These are phyloP conservation scores for Mallotus villosus DNA, from an alignment of 2,797 vertebrate genomes.

Conservation along the genomic window DNA sequence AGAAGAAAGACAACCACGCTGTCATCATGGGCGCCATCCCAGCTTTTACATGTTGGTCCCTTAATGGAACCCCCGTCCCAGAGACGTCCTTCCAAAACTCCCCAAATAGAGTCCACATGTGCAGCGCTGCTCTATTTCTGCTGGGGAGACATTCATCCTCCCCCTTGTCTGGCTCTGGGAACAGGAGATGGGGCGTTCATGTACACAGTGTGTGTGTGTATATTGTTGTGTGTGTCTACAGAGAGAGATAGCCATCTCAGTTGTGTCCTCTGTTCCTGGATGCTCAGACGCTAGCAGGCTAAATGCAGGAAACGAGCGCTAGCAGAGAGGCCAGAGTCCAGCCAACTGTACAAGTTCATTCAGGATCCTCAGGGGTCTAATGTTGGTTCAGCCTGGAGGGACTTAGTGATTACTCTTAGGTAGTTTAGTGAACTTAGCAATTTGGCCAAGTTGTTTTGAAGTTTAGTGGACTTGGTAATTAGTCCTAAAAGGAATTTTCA, in stretches of 20 bases:
- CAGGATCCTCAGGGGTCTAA: slow-evolving; percentile 40
- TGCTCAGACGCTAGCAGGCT: slow-evolving; percentile 30
- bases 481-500: no score
- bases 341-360: slow-evolving; percentile 52
- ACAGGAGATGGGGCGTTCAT: slow-evolving; percentile 17
- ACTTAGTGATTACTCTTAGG: background rate
- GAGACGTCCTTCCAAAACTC: slow-evolving; percentile 25
- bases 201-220: slow-evolving; percentile 37
- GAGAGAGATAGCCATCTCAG: slow-evolving; percentile 63
- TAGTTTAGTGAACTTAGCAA: background rate
- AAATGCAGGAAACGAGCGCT: slow-evolving; percentile 68
- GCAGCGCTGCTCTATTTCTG: slow-evolving; percentile 35
- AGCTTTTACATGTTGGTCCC: slow-evolving; percentile 4
- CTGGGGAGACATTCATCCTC: slow-evolving; percentile 17
- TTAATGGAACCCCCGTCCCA: slow-evolving; percentile 8
- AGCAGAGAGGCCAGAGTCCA: slow-evolving; percentile 56
- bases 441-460: no score
- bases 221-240: background rate
- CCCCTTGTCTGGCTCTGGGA: slow-evolving; percentile 20
- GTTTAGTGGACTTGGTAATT: no score
- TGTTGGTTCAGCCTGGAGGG: slow-evolving; percentile 24
- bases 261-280: slow-evolving; percentile 15
- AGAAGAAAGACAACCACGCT: slow-evolving; percentile 15
- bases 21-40: slow-evolving; percentile 21
- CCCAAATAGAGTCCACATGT: slow-evolving; percentile 47